Percentiles rank a stretch among this genome's conserved stretches.
Evolutionary conservation across 1,140 invertebrate genomes (phyloP).

Genomic region (Anadara kagoshimensis): DNA sequence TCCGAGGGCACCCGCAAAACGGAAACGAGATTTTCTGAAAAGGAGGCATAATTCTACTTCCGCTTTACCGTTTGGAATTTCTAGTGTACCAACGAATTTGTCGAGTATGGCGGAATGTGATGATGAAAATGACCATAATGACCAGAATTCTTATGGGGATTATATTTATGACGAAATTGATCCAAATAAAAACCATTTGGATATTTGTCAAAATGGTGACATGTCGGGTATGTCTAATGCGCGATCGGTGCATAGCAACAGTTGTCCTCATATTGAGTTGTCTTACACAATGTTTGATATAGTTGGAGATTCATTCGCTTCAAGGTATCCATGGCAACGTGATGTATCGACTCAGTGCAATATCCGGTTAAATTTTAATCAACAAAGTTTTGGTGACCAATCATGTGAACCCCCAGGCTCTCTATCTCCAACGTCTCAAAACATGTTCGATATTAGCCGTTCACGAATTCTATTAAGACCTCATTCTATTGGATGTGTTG

Average conservation of each 20-base stretch:
- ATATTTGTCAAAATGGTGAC: conserved; percentile 8
- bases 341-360: conserved; percentile 71
- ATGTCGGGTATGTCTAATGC: neutral
- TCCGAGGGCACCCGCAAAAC: conserved; percentile 3
- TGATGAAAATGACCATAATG: conserved; percentile 10
- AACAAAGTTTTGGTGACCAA: neutral
- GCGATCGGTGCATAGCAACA: neutral
- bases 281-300: conserved; percentile 57
- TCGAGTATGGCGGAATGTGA: conserved; percentile 19
- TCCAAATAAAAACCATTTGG: neutral
- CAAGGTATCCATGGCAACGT: conserved; percentile 71
- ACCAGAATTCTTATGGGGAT: neutral
- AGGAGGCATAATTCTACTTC: neutral
- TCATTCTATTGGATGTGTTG: conserved; percentile 36
- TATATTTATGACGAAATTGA: neutral
- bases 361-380: conserved; percentile 14
- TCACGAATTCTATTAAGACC: conserved; percentile 29
- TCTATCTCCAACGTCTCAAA: conserved; percentile 7
- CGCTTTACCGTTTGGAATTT: neutral
- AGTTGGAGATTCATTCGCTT: conserved; percentile 63
- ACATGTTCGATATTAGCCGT: conserved; percentile 33
- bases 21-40: conserved; percentile 15
- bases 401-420: neutral
- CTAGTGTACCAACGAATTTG: conserved; percentile 13
- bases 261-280: neutral